These are phyloP conservation scores for Platypus cylindrus DNA, from an alignment of 2,888 invertebrate genomes.

Conservation along the genomic window DNA sequence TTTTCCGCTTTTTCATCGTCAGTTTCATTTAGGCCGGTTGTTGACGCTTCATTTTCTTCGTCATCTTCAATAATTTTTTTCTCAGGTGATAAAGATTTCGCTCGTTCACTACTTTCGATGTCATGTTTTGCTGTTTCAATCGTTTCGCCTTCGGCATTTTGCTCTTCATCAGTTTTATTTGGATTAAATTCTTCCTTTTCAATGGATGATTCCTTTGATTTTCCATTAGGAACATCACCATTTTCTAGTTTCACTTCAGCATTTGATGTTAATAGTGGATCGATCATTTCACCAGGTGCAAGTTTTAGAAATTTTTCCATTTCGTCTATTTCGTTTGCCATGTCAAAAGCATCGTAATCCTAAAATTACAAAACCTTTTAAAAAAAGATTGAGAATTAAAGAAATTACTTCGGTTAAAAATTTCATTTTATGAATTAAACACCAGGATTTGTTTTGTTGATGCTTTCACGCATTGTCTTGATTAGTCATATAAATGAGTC, in stretches of 20 bases:
- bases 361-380: constrained; percentile 31
- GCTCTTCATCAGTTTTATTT: constrained; percentile 21
- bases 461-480: too few species aligned
- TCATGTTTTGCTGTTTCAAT: constrained; percentile 1
- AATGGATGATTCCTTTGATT: constrained; percentile 18
- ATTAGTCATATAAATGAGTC: too few species aligned
- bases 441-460: too few species aligned
- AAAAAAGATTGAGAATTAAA: too few species aligned
- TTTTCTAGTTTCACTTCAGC: constrained; percentile 17
- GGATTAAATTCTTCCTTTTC: constrained; percentile 20
- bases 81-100: constrained; percentile 3
- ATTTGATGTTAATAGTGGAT: constrained; percentile 37
- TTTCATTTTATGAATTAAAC: too few species aligned
- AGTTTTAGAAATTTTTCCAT: constrained; percentile 79
- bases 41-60: constrained; percentile 11
- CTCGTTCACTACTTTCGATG: constrained; percentile 4
- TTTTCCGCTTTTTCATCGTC: constrained; percentile 17
- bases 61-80: constrained; percentile 3
- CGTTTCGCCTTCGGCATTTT: background rate
- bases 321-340: constrained; percentile 82
- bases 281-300: constrained; percentile 44
- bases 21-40: constrained; percentile 12
- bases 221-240: constrained; percentile 15
- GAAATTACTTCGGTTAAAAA: too few species aligned
- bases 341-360: constrained; percentile 89